These are phyloP conservation scores for Ceratina calcarata DNA, from an alignment of 1,140 invertebrate species.

Conservation along the genomic window DNA sequence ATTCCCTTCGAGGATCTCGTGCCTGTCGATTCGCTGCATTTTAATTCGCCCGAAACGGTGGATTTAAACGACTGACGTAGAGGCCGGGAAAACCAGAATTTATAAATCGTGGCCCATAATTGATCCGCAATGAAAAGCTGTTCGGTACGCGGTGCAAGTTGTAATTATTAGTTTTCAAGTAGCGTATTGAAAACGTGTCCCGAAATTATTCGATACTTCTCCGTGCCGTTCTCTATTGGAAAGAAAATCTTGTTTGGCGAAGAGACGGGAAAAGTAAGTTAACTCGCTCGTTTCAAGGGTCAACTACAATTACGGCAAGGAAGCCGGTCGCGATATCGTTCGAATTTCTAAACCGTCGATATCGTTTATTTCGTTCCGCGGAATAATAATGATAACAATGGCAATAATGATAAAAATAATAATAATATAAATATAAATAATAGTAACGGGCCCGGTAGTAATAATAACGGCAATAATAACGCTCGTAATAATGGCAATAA, in stretches of 20 bases:
- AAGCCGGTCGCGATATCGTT: constrained; percentile 14
- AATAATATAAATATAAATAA: constrained; percentile 67
- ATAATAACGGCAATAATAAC: constrained; percentile 69
- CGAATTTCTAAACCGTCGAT: constrained; percentile 23
- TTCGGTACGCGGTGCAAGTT: too few species aligned
- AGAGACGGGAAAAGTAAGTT: too few species aligned
- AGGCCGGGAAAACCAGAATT: background rate
- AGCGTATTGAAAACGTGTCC: too few species aligned
- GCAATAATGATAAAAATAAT: constrained; percentile 37
- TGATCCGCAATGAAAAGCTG: too few species aligned
- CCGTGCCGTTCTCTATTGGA: too few species aligned
- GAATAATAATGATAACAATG: constrained; percentile 42
- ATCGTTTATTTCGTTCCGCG: constrained; percentile 5
- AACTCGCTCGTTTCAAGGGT: too few species aligned
- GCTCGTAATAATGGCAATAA: constrained; percentile 69
- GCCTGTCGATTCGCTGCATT: constrained; percentile 37
- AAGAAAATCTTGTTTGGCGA: too few species aligned
- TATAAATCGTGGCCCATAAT: background rate
- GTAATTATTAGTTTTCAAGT: too few species aligned
- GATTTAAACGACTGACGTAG: constrained; percentile 12
- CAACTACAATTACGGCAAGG: too few species aligned
- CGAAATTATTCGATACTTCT: too few species aligned
- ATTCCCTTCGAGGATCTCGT: constrained; percentile 45
- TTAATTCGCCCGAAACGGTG: constrained; percentile 21
- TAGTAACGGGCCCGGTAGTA: constrained; percentile 63